Base-by-base conservation (phyloP, 1,140 invertebrate genomes). In the Zaprionus africanus region DNA sequence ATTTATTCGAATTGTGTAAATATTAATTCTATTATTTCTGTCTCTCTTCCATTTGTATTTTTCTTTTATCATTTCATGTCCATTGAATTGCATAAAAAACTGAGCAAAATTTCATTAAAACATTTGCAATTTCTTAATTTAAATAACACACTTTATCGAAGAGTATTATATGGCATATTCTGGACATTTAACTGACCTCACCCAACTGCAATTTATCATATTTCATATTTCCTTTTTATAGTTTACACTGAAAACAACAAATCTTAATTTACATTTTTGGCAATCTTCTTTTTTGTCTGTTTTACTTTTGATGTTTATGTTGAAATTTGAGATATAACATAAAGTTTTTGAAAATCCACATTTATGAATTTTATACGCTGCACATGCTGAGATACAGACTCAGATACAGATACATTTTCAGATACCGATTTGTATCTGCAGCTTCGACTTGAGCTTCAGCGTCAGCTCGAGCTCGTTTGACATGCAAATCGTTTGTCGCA, bases 401-500 rank as follows among this genome's bases (percentile, higher is more conserved):
- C 26, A 46, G 38, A 60, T 59, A 66, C 36, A 53, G 58, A 57
- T 34, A 67, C 34, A 54, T 49, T 41, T 31, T 24, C 60, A 36
- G 22, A 62, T 59, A 68, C 34, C 17, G 49, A 66, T 56, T 62
- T 38, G 46, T 41, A 66, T 60, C 31, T 51, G 36, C 34, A 54
- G 80, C 41, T 85, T 78, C 59, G 46, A 81, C 81, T 73, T 19
- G 38, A 28, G 46, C 53, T 57, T 62, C 46, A 46, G 58, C 41
- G 51, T 17, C 43, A 65, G 60, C 38, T 76, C 56, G 67, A 72
- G 74, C 68, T 80, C 57, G 84, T 76, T 88, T 88, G 61, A 88
- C 84, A 87, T 87, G 84, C 84, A 88, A 88, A 88, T 76, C 73
- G 67, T 64, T 86, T 67, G 79, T 61, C 71, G 46, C 22, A 66